phyloP scores from a whole-genome alignment of 2,888 invertebrate genomes.

The Aethes cnicana region DNA sequence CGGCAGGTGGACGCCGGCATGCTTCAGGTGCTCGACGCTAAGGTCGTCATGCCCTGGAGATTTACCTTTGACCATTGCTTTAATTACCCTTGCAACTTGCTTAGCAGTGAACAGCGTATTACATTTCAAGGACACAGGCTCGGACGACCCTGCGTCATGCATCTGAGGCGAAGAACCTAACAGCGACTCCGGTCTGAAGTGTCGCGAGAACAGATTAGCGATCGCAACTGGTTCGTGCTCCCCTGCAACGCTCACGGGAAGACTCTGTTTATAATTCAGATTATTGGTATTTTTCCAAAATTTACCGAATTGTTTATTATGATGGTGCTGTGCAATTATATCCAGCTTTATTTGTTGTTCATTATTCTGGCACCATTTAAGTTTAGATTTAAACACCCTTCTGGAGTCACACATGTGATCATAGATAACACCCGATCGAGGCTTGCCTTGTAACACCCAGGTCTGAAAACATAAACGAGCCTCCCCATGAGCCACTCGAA shows the following conservation, averaged over 20 bases:
- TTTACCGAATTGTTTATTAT: not conserved
- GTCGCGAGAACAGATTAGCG: not conserved
- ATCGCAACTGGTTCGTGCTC: not conserved
- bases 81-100: too few relatives aligned
- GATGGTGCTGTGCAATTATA: not conserved
- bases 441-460: not conserved
- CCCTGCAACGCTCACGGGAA: not conserved
- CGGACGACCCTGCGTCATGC: not conserved
- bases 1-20: too few relatives aligned
- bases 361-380: slow-evolving; percentile 1
- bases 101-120: too few relatives aligned
- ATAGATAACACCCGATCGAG: not conserved
- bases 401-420: not conserved
- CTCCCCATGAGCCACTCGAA: not conserved
- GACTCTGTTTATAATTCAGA: not conserved
- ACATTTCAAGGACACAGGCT: too few relatives aligned
- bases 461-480: not conserved
- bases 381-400: not conserved
- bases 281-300: not conserved
- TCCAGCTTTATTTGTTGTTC: not conserved
- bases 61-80: too few relatives aligned
- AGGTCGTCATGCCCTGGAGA: too few relatives aligned
- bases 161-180: not conserved
- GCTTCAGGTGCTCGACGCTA: too few relatives aligned
- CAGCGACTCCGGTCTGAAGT: not conserved